Evolutionary conservation across 2,888 invertebrate genomes (phyloP).

Genomic region (Acleris sparsana): DNA sequence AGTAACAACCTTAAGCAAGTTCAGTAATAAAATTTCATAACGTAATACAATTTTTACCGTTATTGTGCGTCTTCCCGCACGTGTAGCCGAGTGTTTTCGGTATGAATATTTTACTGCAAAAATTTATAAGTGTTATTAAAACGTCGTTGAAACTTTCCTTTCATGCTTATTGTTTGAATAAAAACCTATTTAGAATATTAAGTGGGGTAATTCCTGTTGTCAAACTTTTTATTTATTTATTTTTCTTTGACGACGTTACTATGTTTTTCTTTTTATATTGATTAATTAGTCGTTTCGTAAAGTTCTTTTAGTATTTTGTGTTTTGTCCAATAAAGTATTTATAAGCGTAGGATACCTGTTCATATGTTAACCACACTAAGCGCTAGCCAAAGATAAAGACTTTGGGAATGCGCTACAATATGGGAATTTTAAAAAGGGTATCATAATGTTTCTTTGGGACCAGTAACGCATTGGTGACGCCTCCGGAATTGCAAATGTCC

Average conservation of each 20-base stretch:
- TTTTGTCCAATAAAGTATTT: too few species aligned
- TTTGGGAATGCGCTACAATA: too few species aligned
- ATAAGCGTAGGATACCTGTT: too few species aligned
- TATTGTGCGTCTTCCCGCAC: constrained; percentile 14
- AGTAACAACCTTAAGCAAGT: constrained; percentile 16
- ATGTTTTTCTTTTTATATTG: too few species aligned
- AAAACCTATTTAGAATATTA: constrained; percentile 9
- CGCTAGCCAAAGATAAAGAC: too few species aligned
- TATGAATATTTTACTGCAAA: constrained; percentile 20
- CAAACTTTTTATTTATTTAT: not conserved
- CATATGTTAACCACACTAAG: too few species aligned
- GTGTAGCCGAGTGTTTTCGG: constrained; percentile 15
- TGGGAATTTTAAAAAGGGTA: too few species aligned
- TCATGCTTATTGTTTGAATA: constrained; percentile 5
- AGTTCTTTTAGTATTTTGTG: too few species aligned
- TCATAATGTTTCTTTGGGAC: too few species aligned
- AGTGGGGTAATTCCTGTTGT: not conserved
- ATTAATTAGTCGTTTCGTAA: too few species aligned
- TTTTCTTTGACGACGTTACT: not conserved
- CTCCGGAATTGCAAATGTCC: too few species aligned
- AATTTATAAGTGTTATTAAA: constrained; percentile 7
- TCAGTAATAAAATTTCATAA: constrained; percentile 22
- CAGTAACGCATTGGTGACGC: too few species aligned
- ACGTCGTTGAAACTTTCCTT: constrained; percentile 11
- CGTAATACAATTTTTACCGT: constrained; percentile 18